These are phyloP conservation scores for Amiota communis DNA, from an alignment of 2,888 invertebrate species.

Conservation along the genomic window DNA sequence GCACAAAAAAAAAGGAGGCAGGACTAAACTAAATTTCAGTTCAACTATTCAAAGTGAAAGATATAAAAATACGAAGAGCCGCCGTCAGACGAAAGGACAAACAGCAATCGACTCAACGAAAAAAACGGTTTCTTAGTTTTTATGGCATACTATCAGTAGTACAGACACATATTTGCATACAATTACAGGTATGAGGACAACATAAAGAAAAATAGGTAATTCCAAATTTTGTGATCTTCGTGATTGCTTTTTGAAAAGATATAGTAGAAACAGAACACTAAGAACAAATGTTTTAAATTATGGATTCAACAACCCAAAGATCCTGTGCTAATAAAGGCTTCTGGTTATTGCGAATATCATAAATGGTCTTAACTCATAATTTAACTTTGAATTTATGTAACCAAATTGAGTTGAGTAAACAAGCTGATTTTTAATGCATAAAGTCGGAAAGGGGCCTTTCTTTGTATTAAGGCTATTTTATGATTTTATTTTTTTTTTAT, in stretches of 20 bases:
- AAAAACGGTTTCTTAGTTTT: neutral
- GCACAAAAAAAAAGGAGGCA: neutral
- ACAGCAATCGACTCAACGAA: neutral
- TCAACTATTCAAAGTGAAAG: too few relatives aligned
- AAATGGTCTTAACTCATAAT: neutral
- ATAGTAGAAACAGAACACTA: too few relatives aligned
- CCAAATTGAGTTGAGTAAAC: constrained; percentile 1
- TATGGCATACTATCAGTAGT: constrained; percentile 7
- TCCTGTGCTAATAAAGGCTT: neutral
- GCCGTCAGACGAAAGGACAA: neutral
- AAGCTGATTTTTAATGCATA: neutral
- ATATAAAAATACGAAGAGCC: too few relatives aligned
- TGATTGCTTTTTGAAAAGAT: too few relatives aligned
- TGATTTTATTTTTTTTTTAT: too few relatives aligned
- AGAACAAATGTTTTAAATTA: too few relatives aligned
- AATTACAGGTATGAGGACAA: neutral
- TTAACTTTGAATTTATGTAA: neutral
- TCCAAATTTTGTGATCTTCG: neutral
- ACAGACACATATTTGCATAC: neutral
- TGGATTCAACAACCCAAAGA: neutral
- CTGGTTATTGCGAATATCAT: neutral
- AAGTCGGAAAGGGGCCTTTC: neutral
- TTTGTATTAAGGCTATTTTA: neutral
- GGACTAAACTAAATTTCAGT: too few relatives aligned
- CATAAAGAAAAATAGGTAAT: neutral